Evolutionary conservation across 1,140 invertebrate species (phyloP), one percentile per base, ranked within the genome.

Genomic region (Eurosta solidaginis): DNA sequence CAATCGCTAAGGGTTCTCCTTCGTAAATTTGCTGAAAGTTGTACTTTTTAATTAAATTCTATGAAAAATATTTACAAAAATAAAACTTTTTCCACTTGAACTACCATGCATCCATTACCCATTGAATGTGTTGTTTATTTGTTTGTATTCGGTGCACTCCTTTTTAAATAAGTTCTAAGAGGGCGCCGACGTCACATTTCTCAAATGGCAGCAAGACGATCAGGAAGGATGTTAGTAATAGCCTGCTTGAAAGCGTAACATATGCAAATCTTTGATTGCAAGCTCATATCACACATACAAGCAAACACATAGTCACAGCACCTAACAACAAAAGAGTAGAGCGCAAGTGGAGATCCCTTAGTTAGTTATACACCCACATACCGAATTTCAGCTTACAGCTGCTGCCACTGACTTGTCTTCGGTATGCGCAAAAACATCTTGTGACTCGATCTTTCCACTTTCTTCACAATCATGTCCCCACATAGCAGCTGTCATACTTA

Each of bases 241-340:
- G 59, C 36, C 59, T 40, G 33, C 59, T 68, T 68, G 59, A 40
- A 68, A 68, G 59, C 9, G 59, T 68, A 68, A 68, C 59, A 68
- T 68, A 68, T 68, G 59, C 59, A 68, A 68, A 68, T 36, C 59
- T 40, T 33, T 33, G 59, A 68, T 68, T 40, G 59, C 59, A 22
- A 68, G 33, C n/a, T 12, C 29, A 20, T 6, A 5, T n/a, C 33
- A 42, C 33, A 22, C 59, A 10, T 33, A 63, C 33, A 9, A n/a
- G n/a, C 59, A 68, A 29, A 20, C 29, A 17, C 59, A 22, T 52
- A 36, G 4, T 17, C n/a, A 52, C 20, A 7, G 3, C 59, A 63
- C 14, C 4, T 20, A n/a, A n/a, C n/a, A n/a, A n/a, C n/a, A n/a
- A n/a, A n/a, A n/a, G n/a, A n/a, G n/a, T n/a, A n/a, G n/a, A n/a